phyloP scores from a whole-genome alignment of 2,113 vertebrate genomes.

The Centropus unirufus region DNA sequence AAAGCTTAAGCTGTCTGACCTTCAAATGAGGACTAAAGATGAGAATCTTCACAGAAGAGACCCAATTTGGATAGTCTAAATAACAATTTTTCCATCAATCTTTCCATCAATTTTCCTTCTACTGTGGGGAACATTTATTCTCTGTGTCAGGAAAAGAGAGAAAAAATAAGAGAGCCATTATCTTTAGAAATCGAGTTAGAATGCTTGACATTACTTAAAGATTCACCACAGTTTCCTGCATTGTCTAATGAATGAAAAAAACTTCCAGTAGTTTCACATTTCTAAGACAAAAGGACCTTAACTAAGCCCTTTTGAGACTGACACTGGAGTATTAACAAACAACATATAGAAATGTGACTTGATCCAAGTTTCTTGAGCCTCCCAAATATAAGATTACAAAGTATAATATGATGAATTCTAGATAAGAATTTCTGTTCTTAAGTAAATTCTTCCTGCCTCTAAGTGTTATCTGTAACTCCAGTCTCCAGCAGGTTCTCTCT shows the following conservation, averaged over 20 bases:
- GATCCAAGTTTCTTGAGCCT: background rate
- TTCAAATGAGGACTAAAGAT: too few relatives aligned
- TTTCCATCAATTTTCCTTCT: background rate
- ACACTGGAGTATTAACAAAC: background rate
- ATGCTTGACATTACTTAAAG: background rate
- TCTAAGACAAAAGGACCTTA: background rate
- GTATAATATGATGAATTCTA: background rate
- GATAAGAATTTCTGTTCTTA: background rate
- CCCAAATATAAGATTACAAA: conserved; percentile 9
- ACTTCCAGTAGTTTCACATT: background rate
- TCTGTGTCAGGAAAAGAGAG: background rate
- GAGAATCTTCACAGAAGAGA: too few relatives aligned
- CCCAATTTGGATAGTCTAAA: too few relatives aligned
- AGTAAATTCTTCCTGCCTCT: background rate
- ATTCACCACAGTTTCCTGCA: background rate
- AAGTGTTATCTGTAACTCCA: background rate
- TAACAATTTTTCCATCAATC: too few relatives aligned
- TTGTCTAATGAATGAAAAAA: background rate
- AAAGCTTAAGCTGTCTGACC: too few relatives aligned
- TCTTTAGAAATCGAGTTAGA: background rate
- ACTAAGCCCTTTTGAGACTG: background rate
- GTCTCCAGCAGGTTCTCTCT: background rate
- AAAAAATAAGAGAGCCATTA: background rate
- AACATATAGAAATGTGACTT: conserved; percentile 14
- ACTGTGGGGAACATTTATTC: background rate